Evolutionary conservation across 2,797 vertebrate species (phyloP), one percentile per base, ranked within the genome.

Genomic region (Pseudochromis fuscus): DNA sequence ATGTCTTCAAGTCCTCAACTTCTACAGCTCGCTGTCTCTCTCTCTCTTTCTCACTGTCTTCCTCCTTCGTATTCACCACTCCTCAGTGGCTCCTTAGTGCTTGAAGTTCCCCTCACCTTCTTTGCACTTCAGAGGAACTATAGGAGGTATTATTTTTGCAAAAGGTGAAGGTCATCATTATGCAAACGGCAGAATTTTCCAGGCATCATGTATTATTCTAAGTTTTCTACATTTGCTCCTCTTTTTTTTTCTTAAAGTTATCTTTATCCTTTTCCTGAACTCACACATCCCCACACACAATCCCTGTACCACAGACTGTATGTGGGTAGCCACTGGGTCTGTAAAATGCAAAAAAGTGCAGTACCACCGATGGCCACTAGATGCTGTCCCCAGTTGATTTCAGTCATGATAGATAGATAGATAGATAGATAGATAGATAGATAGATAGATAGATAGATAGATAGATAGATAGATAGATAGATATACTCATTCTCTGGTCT

Each of bases 91-190:
- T 78, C 66, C 63, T 79, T 72, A 74, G 42, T 28, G 35, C 66
- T 68, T 59, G 18, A 73, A 53, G 67, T 80, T 77, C 51, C 37
- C 59, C 40, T 80, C 49, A 21, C 69, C 74, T 66, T 27, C 30
- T 33, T 46, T 64, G 35, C 50, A 53, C 57, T 74, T 75, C 73
- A 69, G 25, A 62, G 18, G 38, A 67, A 51, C 66, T 65, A 65
- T 25, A 77, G 55, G 9, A 76, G 33, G 27, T 24, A 74, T 77
- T 75, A 69, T 60, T 68, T 72, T 64, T 81, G 52, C 75, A 78
- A 78, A 79, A 78, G 80, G 73, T 83, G 37, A 78, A 86, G 82
- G 82, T 80, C 73, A 61, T 72, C 49, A 73, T 70, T 77, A 75
- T 59, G 73, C 64, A 73, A 67, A 70, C 52, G 38, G 18, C 1